A percentile compares a stretch with the other conserved stretches of the same genome.
These are phyloP conservation scores for Cotesia glomerata DNA, from an alignment of 1,140 invertebrate species.

Conservation along the genomic window DNA sequence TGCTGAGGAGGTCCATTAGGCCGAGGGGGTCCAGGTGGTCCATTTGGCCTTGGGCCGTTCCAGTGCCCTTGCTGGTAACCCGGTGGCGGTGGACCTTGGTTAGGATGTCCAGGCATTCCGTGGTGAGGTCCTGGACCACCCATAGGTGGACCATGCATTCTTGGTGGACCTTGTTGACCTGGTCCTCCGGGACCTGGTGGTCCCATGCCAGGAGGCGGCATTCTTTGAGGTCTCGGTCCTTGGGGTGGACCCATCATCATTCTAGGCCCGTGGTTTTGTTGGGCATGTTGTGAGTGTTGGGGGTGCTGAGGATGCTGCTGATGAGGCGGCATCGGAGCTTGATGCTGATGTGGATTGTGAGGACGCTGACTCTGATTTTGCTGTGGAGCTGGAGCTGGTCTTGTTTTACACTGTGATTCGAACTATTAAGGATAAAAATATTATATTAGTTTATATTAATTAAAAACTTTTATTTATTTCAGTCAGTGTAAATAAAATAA, in stretches of 20 bases:
- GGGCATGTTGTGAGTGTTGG: slow-evolving; percentile 64
- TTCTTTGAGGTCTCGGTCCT: slow-evolving; percentile 68
- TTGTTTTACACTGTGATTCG: slow-evolving; percentile 89
- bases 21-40: slow-evolving; percentile 63
- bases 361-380: slow-evolving; percentile 63
- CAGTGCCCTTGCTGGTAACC: slow-evolving; percentile 69
- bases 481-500: neutral
- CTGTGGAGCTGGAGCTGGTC: slow-evolving; percentile 75
- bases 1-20: slow-evolving; percentile 64
- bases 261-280: slow-evolving; percentile 68
- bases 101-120: slow-evolving; percentile 62
- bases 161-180: slow-evolving; percentile 60
- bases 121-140: slow-evolving; percentile 63
- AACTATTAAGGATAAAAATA: slow-evolving; percentile 67
- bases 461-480: neutral
- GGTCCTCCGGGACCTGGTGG: slow-evolving; percentile 53
- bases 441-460: slow-evolving; percentile 12
- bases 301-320: slow-evolving; percentile 64
- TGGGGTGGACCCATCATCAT: slow-evolving; percentile 75
- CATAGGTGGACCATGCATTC: slow-evolving; percentile 74
- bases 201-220: slow-evolving; percentile 72
- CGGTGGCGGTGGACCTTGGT: slow-evolving; percentile 64
- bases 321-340: slow-evolving; percentile 60
- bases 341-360: slow-evolving; percentile 63
- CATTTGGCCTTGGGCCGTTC: slow-evolving; percentile 67